Base-by-base conservation (phyloP, 2,888 invertebrate species). In the Lingula anatina region DNA sequence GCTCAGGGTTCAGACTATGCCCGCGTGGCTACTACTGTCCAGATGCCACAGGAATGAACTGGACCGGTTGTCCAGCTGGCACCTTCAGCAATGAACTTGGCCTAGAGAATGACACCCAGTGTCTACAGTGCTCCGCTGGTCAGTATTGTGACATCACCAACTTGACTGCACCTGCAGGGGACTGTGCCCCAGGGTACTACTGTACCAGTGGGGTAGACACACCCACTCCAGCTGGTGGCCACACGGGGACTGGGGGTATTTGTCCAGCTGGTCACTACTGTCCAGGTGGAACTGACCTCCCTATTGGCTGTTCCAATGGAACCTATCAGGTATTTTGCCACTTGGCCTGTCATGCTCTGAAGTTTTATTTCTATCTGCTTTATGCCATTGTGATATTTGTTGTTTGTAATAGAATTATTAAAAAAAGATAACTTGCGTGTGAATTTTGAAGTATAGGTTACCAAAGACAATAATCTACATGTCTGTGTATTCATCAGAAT, bases 311-410 rank as follows among this genome's bases (percentile, higher is more conserved):
- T 56, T 53, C 58, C 2, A 64, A 68, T 18, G 74, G 74, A 44
- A 62, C 64, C 5, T 74, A 71, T 51, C 73, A 73, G 67, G 73
- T 68, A 50, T n/a, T n/a, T n/a, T n/a, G n/a, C n/a, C n/a, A n/a
- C n/a, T n/a, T n/a, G n/a, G n/a, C n/a, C n/a, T n/a, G n/a, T n/a
- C n/a, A n/a, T n/a, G n/a, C n/a, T n/a, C n/a, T n/a, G n/a, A n/a
- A n/a, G n/a, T n/a, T n/a, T n/a, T n/a, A n/a, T n/a, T n/a, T n/a
- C n/a, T n/a, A n/a, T n/a, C n/a, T n/a, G n/a, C n/a, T n/a, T n/a
- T n/a, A n/a, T n/a, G n/a, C n/a, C n/a, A n/a, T n/a, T n/a, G n/a
- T n/a, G n/a, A n/a, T n/a, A n/a, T n/a, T n/a, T n/a, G n/a, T n/a
- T n/a, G n/a, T n/a, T n/a, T n/a, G n/a, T n/a, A n/a, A n/a, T n/a